Conservation (phyloP, 1,140 invertebrate species). For the Marisa cornuarietis region DNA sequence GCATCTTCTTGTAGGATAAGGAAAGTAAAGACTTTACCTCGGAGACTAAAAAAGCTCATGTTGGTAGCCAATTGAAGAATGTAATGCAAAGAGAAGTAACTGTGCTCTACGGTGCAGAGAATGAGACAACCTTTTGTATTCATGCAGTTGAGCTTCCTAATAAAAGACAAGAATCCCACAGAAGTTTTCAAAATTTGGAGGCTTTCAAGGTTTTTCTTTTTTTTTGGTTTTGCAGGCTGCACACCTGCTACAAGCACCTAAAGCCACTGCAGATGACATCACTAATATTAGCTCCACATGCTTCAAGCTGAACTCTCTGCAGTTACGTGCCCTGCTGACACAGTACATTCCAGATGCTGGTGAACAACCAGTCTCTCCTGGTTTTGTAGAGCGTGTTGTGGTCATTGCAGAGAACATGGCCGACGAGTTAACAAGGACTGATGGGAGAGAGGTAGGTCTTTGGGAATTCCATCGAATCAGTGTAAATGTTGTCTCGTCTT, state of each 20-base stretch:
- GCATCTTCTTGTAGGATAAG: no score
- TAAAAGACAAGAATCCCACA: no score
- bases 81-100: no score
- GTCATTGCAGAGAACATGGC: constrained; percentile 90
- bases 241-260: constrained; percentile 77
- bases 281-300: constrained; percentile 90
- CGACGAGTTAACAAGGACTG: constrained; percentile 88
- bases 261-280: constrained; percentile 89
- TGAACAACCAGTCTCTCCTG: constrained; percentile 70
- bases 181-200: no score
- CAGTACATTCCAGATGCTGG: constrained; percentile 81
- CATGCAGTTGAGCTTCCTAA: no score
- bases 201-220: no score
- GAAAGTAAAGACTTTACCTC: no score
- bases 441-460: constrained; percentile 78
- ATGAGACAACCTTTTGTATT: no score
- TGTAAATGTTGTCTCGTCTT: not conserved
- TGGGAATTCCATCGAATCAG: not conserved
- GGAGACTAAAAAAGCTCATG: no score
- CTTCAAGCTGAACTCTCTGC: constrained; percentile 96
- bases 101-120: no score
- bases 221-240: constrained; percentile 62
- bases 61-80: no score
- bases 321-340: constrained; percentile 80
- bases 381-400: constrained; percentile 65